Evolutionary conservation across 2,113 vertebrate species (phyloP), one percentile per base, ranked within the genome.

Genomic region (Podocnemis expansa): DNA sequence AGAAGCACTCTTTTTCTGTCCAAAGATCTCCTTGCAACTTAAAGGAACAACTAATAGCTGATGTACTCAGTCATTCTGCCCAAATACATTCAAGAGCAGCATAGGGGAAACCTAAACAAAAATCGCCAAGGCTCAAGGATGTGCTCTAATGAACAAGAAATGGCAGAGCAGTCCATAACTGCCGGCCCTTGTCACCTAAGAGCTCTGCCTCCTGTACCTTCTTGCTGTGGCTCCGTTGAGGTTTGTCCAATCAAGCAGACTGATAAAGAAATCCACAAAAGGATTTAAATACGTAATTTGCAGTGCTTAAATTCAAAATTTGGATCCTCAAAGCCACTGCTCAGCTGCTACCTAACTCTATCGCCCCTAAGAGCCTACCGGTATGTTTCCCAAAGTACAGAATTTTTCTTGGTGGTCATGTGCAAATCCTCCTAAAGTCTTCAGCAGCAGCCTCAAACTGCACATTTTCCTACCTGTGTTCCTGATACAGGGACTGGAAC

Each of bases 131-230:
- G 27, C 22, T 55, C 45, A 82, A 24, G 45, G 27, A 31, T 55
- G 67, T 51, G 38, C 67, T 58, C 14, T 58, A 17, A 67, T 75
- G 9, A 82, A 56, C 22, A 19, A 41, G 14, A 58, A 43, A 51
- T 27, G 19, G 58, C 45, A 58, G 25, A 51, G 12, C 22, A 73
- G 45, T 60, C 41, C 58, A n/a, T 27, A 17, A 56, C 21, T 27
- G 58, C 16, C 8, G 52, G 21, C 55, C 63, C 84, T 5, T 51
- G 60, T 63, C 7, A 6, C 19, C 3, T 34, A 14, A 90, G 0
- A 6, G 2, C 79, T 11, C 10, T 24, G 14, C 45, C 60, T 89
- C 22, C 47, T 60, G 75, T 27, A 0, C 0, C 22, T 3, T 11
- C 47, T 87, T 91, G 43, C 34, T 54, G 47, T 89, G 16, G 3